These are phyloP conservation scores for Dryoscopus gambensis DNA, from an alignment of 2,113 vertebrate species.

Conservation along the genomic window DNA sequence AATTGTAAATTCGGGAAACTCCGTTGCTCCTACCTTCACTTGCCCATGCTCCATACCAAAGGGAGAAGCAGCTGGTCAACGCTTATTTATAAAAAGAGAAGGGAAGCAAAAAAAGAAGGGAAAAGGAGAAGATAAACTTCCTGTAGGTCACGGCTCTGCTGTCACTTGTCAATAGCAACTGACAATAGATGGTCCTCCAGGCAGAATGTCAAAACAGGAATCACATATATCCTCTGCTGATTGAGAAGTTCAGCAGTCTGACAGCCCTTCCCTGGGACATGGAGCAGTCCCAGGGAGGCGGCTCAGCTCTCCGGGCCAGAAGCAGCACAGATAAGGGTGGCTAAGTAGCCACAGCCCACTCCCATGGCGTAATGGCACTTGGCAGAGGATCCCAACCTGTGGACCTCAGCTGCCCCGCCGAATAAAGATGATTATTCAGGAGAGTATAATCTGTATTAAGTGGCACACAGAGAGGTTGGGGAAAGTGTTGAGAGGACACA, in stretches of 20 bases:
- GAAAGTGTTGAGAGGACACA: not conserved
- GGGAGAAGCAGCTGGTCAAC: not conserved
- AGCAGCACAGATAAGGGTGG: not conserved
- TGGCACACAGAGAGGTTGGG: slow-evolving; percentile 54
- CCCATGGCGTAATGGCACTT: slow-evolving; percentile 36
- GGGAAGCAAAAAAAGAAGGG: not conserved
- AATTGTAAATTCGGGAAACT: slow-evolving; percentile 55
- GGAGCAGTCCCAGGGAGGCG: not conserved
- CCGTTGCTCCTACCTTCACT: slow-evolving; percentile 23
- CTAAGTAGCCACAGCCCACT: slow-evolving; percentile 6
- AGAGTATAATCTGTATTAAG: slow-evolving; percentile 69
- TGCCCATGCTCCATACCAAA: not conserved
- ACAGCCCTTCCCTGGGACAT: not conserved
- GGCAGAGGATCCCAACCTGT: slow-evolving; percentile 64
- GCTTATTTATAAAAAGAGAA: not conserved
- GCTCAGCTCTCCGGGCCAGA: not conserved
- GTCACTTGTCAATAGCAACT: slow-evolving; percentile 53
- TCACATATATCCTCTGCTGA: not conserved
- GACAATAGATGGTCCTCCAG: slow-evolving; percentile 36
- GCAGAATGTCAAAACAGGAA: slow-evolving; percentile 37
- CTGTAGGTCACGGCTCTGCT: slow-evolving; percentile 30
- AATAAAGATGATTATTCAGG: slow-evolving; percentile 79
- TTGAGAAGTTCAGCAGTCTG: not conserved
- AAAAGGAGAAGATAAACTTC: slow-evolving; percentile 41
- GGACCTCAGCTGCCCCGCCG: slow-evolving; percentile 72